Evolutionary conservation across 1,140 invertebrate genomes (phyloP).

Genomic region (Acromyrmex echinatior): DNA sequence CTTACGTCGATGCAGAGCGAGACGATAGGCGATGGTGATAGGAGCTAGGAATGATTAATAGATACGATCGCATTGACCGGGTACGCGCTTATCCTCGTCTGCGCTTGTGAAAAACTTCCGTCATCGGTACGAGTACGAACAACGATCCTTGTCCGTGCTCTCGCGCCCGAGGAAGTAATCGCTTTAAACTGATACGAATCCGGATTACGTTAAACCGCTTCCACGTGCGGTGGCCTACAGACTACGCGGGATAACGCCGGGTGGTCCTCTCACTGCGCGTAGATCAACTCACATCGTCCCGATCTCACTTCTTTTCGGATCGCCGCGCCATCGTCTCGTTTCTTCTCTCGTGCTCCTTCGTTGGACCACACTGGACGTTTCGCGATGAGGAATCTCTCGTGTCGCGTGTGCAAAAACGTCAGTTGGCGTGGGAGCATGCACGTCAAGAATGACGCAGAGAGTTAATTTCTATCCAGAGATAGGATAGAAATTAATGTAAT

Average conservation of each 20-base stretch:
- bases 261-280: slow-evolving; percentile 62
- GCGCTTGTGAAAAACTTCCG: slow-evolving; percentile 67
- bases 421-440: slow-evolving; percentile 16
- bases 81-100: slow-evolving; percentile 58
- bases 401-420: slow-evolving; percentile 58
- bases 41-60: slow-evolving; percentile 73
- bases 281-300: not conserved
- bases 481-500: not conserved
- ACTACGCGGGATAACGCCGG: slow-evolving; percentile 29
- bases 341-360: slow-evolving; percentile 62
- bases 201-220: slow-evolving; percentile 62
- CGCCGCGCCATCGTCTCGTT: slow-evolving; percentile 4
- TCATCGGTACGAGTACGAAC: slow-evolving; percentile 48
- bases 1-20: slow-evolving; percentile 55
- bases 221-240: slow-evolving; percentile 56
- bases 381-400: slow-evolving; percentile 38
- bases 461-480: not conserved
- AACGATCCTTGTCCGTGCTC: slow-evolving; percentile 64
- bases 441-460: slow-evolving; percentile 15
- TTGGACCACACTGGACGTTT: slow-evolving; percentile 24
- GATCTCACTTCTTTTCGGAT: slow-evolving; percentile 59
- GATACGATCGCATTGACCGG: slow-evolving; percentile 75
- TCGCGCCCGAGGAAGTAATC: slow-evolving; percentile 48
- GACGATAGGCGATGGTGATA: slow-evolving; percentile 26
- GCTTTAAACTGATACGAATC: slow-evolving; percentile 46